Base-by-base conservation (phyloP, 2,113 vertebrate genomes). In the Hucho hucho region DNA sequence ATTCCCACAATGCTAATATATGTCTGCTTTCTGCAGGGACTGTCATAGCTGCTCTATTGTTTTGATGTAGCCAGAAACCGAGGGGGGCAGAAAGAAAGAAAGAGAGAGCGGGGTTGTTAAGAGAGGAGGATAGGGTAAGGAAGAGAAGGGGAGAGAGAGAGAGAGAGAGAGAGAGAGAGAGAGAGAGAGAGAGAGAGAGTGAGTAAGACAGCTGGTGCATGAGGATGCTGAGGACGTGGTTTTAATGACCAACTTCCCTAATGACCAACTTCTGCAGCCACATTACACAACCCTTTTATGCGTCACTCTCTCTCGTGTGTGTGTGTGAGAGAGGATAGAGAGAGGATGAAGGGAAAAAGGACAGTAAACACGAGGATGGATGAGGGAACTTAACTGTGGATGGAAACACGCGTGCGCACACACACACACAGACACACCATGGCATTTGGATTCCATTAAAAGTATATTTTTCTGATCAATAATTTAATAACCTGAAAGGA, bases 401-500 rank as follows among this genome's bases (percentile, higher is more conserved):
- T 43, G 37, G 37, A 43, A 43, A 43, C 37, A 0, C 9, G 9
- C 5, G 29, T 1, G 6, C 29, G 1, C 29, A 0, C 28, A 1
- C 28, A 32, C 29, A 32, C 29, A 32, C 29, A 70, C 73, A 69
- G 64, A 75, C 72, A 71, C 83, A 78, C 64, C 22, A 29, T 73
- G 77, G 66, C 80, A 82, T 85, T 83, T 84, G 75, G 81, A 82
- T 82, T 84, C 78, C 77, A 86, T 88, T 88, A 84, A 84, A 83
- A 87, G 77, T 85, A 78, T 90, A 87, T 81, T 82, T 86, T 81
- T 83, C 80, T 84, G 77, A 92, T 92, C 91, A 91, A 92, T 93
- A 93, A 91, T 92, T 91, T 89, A 93, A 91, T 93, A 91, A 92
- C 81, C 84, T 89, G 88, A 91, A 84, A 91, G 85, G 87, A 93